A percentile compares a stretch with the other conserved stretches of the same genome.
Evolutionary conservation across 2,888 invertebrate genomes (phyloP).

Genomic region (Amphipyra berbera): DNA sequence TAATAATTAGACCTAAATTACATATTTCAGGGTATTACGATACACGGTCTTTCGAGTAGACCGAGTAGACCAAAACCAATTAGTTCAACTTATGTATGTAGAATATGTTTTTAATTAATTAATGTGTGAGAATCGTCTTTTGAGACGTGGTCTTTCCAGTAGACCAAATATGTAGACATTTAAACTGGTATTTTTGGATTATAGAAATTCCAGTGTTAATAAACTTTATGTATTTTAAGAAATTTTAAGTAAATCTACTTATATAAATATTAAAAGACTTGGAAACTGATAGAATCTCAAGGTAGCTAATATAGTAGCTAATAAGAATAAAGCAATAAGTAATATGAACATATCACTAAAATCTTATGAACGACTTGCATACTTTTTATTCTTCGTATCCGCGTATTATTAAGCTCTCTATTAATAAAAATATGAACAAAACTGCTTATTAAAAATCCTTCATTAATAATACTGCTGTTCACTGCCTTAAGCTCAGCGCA

Average conservation of each 20-base stretch:
- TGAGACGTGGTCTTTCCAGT: conserved; percentile 32
- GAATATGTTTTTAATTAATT: conserved; percentile 8
- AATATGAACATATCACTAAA: neutral
- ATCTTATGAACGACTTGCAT: neutral
- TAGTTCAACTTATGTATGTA: conserved; percentile 15
- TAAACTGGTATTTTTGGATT: conserved; percentile 12
- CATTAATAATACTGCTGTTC: too few species aligned
- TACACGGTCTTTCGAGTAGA: conserved; percentile 43
- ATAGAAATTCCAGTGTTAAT: conserved; percentile 18
- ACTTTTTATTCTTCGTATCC: too few species aligned
- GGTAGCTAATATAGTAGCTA: conserved; percentile 7
- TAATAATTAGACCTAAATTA: too few species aligned
- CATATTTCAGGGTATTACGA: conserved; percentile 6
- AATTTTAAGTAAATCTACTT: neutral
- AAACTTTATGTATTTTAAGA: conserved; percentile 10
- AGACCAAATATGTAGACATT: conserved; percentile 33
- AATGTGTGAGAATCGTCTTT: conserved; percentile 27
- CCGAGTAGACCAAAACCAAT: conserved; percentile 41
- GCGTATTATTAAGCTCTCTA: too few species aligned
- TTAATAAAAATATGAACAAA: too few species aligned
- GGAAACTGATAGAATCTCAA: conserved; percentile 17
- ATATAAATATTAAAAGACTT: conserved; percentile 5
- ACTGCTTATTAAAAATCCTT: too few species aligned
- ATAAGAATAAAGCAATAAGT: neutral
- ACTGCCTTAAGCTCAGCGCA: too few species aligned